These are phyloP conservation scores for Corythornis vintsioides DNA, from an alignment of 2,113 vertebrate species.

Conservation along the genomic window DNA sequence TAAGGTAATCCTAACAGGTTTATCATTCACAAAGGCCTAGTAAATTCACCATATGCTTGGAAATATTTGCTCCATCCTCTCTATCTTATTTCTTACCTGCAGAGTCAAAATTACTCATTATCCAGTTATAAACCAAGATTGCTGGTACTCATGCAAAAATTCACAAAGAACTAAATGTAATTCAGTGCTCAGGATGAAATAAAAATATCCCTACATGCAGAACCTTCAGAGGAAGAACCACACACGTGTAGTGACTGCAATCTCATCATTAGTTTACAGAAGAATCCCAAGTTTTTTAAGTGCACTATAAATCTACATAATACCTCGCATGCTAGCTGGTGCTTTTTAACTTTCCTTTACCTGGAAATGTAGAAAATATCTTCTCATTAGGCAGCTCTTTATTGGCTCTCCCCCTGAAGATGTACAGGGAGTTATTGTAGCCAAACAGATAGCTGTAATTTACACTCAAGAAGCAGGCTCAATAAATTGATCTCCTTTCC, in stretches of 20 bases:
- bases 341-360: constrained; percentile 46
- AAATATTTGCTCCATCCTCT: background rate
- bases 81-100: constrained; percentile 6
- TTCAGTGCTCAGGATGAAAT: background rate
- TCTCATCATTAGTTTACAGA: background rate
- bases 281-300: background rate
- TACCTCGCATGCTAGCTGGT: constrained; percentile 4
- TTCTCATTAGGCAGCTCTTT: background rate
- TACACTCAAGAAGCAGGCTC: background rate
- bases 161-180: background rate
- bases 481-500: background rate
- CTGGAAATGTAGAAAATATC: background rate
- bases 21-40: background rate
- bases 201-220: background rate
- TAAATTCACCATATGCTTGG: background rate
- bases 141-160: background rate
- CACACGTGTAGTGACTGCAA: background rate
- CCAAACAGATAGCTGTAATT: constrained; percentile 33
- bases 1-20: background rate
- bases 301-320: constrained; percentile 25
- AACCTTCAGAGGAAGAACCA: background rate
- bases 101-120: constrained; percentile 4
- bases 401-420: background rate
- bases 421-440: background rate
- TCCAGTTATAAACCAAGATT: background rate